Conservation (phyloP, 2,113 vertebrate genomes). For the Xiphophorus couchianus region DNA sequence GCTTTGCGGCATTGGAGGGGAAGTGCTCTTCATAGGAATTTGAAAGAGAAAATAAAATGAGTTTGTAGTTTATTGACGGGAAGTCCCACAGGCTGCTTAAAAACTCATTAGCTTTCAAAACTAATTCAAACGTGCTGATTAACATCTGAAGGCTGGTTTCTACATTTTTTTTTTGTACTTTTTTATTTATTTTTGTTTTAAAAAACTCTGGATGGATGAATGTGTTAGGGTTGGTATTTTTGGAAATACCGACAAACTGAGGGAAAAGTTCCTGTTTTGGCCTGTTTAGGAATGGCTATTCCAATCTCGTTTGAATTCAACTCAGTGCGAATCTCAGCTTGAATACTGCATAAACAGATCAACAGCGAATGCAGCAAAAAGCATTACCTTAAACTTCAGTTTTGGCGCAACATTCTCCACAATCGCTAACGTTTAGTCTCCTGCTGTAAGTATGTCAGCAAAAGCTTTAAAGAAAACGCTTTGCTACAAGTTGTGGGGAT, state of each 20-base stretch:
- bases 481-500: not conserved
- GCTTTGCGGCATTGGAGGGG: conserved; percentile 45
- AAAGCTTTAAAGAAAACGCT: not conserved
- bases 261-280: conserved; percentile 44
- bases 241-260: conserved; percentile 37
- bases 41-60: conserved; percentile 71
- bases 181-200: conserved; percentile 2
- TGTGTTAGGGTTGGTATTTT: conserved; percentile 28
- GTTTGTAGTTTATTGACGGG: conserved; percentile 72
- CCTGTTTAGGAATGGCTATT: conserved; percentile 56
- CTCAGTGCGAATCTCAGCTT: conserved; percentile 39
- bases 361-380: not conserved
- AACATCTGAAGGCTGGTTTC: conserved; percentile 56
- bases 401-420: conserved; percentile 8
- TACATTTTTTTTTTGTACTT: conserved; percentile 1
- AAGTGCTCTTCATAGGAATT: conserved; percentile 63
- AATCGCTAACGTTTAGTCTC: conserved; percentile 1
- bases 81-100: conserved; percentile 57
- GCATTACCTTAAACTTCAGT: conserved; percentile 24
- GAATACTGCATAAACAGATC: conserved; percentile 51
- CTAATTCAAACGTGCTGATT: conserved; percentile 71
- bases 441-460: not conserved
- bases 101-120: conserved; percentile 70
- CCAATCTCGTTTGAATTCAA: conserved; percentile 48
- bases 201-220: conserved; percentile 45